phyloP scores from a whole-genome alignment of 2,797 vertebrate genomes.

The Somateria mollissima region DNA sequence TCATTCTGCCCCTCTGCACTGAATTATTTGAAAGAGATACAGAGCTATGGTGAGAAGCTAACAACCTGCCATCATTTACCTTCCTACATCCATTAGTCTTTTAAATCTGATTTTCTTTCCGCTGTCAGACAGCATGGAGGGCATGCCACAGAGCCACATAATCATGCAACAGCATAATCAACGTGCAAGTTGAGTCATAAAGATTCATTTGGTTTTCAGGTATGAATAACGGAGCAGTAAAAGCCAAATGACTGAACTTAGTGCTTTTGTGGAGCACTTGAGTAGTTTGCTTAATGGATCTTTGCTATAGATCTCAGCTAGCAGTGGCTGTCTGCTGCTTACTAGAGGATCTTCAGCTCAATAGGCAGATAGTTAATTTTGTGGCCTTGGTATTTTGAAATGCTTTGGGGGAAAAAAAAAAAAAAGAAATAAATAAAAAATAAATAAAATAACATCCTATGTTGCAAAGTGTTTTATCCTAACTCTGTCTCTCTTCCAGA shows the following conservation, averaged over 20 bases:
- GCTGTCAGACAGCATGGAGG: not conserved
- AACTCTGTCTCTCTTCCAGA: not conserved
- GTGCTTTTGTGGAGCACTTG: not conserved
- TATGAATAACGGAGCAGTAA: not conserved
- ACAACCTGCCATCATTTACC: not conserved
- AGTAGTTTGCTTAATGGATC: not conserved
- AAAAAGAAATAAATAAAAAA: no score
- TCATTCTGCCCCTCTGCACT: not conserved
- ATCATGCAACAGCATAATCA: not conserved
- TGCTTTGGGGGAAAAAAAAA: not conserved
- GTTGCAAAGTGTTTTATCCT: not conserved
- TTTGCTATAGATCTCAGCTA: not conserved
- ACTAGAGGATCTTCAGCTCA: not conserved
- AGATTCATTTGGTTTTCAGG: not conserved
- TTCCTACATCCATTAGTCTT: not conserved
- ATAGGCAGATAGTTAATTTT: not conserved
- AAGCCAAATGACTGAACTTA: not conserved
- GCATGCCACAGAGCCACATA: not conserved
- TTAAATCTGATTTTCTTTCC: not conserved
- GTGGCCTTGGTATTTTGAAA: not conserved
- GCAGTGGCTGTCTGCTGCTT: not conserved
- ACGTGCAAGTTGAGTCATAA: not conserved
- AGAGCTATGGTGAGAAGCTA: not conserved
- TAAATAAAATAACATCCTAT: fast-evolving
- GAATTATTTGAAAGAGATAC: not conserved